A percentile compares a stretch with the other conserved stretches of the same genome.
phyloP scores from a whole-genome alignment of 2,113 vertebrate genomes.

The Epinephelus fuscoguttatus region DNA sequence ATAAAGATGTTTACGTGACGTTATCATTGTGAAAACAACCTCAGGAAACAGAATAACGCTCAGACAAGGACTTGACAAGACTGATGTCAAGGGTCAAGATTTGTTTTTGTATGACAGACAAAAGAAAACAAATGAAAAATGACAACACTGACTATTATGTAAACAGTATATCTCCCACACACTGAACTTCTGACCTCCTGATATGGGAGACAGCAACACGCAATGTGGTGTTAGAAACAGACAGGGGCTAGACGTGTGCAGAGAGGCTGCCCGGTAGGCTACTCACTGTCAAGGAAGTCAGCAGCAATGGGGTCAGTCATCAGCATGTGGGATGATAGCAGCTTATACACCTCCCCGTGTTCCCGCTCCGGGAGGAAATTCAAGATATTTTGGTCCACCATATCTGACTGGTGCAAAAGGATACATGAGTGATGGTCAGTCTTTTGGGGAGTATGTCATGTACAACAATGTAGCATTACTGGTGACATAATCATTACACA shows the following conservation, averaged over 20 bases:
- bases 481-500: neutral
- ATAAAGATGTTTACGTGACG: constrained; percentile 10
- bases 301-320: constrained; percentile 85
- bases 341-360: constrained; percentile 90
- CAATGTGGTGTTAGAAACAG: constrained; percentile 1
- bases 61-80: neutral
- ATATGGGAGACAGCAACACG: constrained; percentile 30
- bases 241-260: constrained; percentile 9
- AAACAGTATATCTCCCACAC: neutral
- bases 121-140: neutral
- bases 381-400: constrained; percentile 95
- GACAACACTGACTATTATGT: neutral
- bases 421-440: constrained; percentile 65
- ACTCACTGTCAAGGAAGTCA: constrained; percentile 90
- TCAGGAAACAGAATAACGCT: neutral
- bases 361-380: constrained; percentile 94
- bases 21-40: neutral
- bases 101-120: constrained; percentile 6
- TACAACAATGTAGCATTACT: neutral
- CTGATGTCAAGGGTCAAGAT: neutral
- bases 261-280: constrained; percentile 31
- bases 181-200: constrained; percentile 23
- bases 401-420: constrained; percentile 92
- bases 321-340: constrained; percentile 89
- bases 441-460: neutral